Percentiles rank a stretch among this genome's conserved stretches.
These are phyloP conservation scores for Callithrix jacchus DNA, from an alignment of 2,113 vertebrate genomes.

Conservation along the genomic window DNA sequence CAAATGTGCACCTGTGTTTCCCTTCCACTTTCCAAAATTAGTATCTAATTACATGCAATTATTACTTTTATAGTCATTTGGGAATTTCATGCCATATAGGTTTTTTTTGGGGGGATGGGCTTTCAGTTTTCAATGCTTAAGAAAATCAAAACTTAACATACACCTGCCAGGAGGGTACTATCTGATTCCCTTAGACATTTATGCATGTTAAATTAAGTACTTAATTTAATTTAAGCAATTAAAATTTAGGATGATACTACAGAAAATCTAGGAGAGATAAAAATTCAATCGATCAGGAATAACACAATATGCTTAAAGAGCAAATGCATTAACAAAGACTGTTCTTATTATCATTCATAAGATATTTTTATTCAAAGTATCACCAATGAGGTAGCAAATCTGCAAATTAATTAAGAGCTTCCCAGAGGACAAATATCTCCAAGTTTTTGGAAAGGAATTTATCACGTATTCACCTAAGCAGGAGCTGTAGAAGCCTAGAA, in stretches of 20 bases:
- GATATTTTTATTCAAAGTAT: constrained; percentile 45
- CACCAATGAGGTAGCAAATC: background rate
- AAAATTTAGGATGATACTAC: background rate
- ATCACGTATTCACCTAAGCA: constrained; percentile 7
- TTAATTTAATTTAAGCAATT: constrained; percentile 47
- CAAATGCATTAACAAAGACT: background rate
- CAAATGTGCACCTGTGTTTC: background rate
- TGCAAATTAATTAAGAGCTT: constrained; percentile 52
- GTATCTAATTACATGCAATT: background rate
- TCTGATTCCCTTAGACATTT: background rate
- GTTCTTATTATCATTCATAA: background rate
- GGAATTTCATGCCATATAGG: background rate
- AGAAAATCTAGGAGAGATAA: background rate
- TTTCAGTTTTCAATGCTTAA: background rate
- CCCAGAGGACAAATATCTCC: background rate
- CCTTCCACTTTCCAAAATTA: background rate
- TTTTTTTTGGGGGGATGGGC: background rate
- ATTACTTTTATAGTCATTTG: background rate
- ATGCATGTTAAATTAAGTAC: constrained; percentile 5
- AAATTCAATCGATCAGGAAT: background rate
- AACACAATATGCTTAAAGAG: background rate
- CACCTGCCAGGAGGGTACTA: background rate
- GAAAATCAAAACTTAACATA: constrained; percentile 15
- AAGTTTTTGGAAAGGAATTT: background rate
- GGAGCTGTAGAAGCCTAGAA: background rate